phyloP scores from a whole-genome alignment of 2,797 vertebrate species.

The Meda fulgida region DNA sequence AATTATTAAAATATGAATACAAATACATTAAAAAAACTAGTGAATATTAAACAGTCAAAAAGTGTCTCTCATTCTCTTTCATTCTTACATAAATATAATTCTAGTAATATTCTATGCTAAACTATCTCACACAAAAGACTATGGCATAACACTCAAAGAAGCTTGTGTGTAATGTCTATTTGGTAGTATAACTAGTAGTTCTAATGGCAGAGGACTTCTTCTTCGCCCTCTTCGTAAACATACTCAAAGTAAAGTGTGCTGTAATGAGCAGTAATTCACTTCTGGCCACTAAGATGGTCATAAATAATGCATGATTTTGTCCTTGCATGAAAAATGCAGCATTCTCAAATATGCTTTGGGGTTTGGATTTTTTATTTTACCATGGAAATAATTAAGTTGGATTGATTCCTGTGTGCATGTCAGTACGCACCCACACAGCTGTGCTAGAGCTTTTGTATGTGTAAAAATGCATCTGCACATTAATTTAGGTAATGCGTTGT shows the following conservation, averaged over 20 bases:
- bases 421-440: not conserved
- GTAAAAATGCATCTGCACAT: not conserved
- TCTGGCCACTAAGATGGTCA: constrained; percentile 33
- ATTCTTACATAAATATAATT: not conserved
- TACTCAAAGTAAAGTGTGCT: not conserved
- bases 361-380: not conserved
- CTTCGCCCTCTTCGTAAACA: not conserved
- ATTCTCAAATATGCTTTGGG: not conserved
- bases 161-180: too few relatives aligned
- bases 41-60: not conserved
- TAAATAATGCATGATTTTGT: constrained; percentile 65
- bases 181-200: not conserved
- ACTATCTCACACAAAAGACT: not conserved
- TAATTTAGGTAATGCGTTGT: not conserved
- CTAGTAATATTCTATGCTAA: not conserved
- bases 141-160: not conserved
- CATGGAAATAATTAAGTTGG: not conserved
- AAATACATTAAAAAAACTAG: not conserved
- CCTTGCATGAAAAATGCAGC: constrained; percentile 58
- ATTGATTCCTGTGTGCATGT: not conserved
- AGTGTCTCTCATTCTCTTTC: not conserved
- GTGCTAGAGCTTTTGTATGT: not conserved
- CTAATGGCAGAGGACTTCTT: not conserved
- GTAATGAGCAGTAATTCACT: not conserved
- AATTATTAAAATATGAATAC: not conserved